phyloP scores from a whole-genome alignment of 2,797 vertebrate genomes.

The Melanotaenia boesemani region DNA sequence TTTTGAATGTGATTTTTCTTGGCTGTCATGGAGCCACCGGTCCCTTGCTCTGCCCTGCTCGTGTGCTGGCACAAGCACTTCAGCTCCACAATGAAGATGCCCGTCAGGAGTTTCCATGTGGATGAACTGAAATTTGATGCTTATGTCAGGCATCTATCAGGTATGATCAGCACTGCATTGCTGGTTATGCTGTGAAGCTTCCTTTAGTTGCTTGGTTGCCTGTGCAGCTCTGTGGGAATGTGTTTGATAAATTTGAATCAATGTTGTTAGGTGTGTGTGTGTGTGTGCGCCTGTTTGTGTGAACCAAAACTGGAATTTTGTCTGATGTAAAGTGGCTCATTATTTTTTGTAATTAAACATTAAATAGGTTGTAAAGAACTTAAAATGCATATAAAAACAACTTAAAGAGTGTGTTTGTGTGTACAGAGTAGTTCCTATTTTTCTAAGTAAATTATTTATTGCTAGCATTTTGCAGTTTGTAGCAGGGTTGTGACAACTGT shows the following conservation, averaged over 20 bases:
- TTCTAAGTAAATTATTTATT: no score
- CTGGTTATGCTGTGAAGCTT: not conserved
- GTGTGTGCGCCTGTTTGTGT: no score
- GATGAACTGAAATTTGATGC: slow-evolving; percentile 8
- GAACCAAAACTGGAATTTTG: no score
- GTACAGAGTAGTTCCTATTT: no score
- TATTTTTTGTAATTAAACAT: no score
- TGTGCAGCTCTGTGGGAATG: slow-evolving; percentile 5
- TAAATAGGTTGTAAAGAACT: not conserved
- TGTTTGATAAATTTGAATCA: slow-evolving; percentile 1
- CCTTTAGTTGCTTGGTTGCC: slow-evolving; percentile 9
- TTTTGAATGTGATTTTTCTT: not conserved
- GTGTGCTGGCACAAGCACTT: not conserved
- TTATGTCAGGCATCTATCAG: slow-evolving; percentile 5
- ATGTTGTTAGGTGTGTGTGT: not conserved
- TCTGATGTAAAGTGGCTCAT: no score
- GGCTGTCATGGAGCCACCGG: not conserved
- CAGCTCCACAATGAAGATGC: not conserved
- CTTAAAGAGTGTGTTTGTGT: no score
- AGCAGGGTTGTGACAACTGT: no score
- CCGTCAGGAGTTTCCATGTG: slow-evolving; percentile 9
- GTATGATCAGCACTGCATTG: not conserved
- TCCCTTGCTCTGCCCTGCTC: not conserved
- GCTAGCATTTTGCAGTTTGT: no score
- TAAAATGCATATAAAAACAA: not conserved